Evolutionary conservation across 2,797 vertebrate species (phyloP), one percentile per base, ranked within the genome.

Genomic region (Oreortyx pictus): DNA sequence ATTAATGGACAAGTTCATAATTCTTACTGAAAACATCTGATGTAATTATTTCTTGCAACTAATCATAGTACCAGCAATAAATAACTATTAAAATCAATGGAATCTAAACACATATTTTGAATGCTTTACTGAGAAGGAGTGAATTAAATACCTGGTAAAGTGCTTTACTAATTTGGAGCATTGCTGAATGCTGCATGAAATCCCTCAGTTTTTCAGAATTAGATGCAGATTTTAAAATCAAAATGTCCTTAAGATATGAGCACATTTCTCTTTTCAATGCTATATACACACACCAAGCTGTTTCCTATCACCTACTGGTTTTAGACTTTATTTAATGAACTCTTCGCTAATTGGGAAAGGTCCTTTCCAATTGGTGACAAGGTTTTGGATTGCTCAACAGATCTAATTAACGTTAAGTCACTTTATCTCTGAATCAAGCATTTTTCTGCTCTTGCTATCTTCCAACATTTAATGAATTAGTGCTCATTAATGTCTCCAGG

Each of bases 361-460:
- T 68, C 59, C 56, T 46, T 93, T 96, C 56, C 70, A 92, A 70
- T 93, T 75, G 87, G 73, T 88, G 84, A 93, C 49, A 66, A 52
- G 64, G 60, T 90, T 93, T 74, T 95, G 72, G 70, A 76, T 78
- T 95, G 86, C 85, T 94, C 56, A 93, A 82, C 78, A 96, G 80
- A 95, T 91, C 24, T 67, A 94, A 95, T 96, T 94, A 96, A 49
- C 64, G 92, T 96, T 95, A 94, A 93, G 80, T 81, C 68, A 77
- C 46, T 95, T 96, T 85, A 93, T 95, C 80, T 96, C 66, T 31
- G 91, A 91, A 94, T 93, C 73, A 81, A 90, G 60, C 43, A 83
- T 75, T 94, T 94, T 91, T 91, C 41, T 86, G 57, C 64, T 94
- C 72, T 35, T 82, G 44, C 19, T 89, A 59, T 79, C 57, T 90